A percentile compares a stretch with the other conserved stretches of the same genome.
phyloP scores from a whole-genome alignment of 2,888 invertebrate genomes.

The Drosophila quinaria region DNA sequence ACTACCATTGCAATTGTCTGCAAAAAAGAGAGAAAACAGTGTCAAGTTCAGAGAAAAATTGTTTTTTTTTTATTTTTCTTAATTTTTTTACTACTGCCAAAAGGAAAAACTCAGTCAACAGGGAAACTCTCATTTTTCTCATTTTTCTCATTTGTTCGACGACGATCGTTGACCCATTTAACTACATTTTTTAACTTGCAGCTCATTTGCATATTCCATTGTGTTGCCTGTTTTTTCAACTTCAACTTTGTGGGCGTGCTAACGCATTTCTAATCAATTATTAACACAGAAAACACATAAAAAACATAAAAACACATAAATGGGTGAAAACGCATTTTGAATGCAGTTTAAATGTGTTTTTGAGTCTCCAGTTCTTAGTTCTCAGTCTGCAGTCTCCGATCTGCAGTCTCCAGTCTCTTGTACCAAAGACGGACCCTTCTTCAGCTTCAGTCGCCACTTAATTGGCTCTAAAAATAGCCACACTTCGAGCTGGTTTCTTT shows the following conservation, averaged over 20 bases:
- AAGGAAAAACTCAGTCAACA: constrained; percentile 5
- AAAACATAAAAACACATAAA: constrained; percentile 14
- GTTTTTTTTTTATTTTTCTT: constrained; percentile 4
- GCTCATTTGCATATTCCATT: constrained; percentile 58
- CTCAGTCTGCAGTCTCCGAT: not conserved
- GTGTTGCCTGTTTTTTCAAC: constrained; percentile 10
- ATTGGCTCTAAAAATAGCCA: constrained; percentile 77
- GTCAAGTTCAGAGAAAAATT: constrained; percentile 63
- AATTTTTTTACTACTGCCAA: constrained; percentile 5
- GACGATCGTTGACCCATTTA: constrained; percentile 65
- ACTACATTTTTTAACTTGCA: constrained; percentile 46
- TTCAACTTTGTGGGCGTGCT: constrained; percentile 6
- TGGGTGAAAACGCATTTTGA: constrained; percentile 60
- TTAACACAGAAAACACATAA: constrained; percentile 21
- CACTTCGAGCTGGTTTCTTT: constrained; percentile 54
- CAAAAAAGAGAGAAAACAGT: constrained; percentile 41
- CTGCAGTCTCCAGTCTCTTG: not conserved
- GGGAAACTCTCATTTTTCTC: constrained; percentile 6
- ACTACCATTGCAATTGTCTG: constrained; percentile 6
- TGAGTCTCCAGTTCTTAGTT: not conserved
- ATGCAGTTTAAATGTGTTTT: constrained; percentile 9
- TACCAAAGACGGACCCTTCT: constrained; percentile 21
- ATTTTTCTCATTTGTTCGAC: too few species aligned
- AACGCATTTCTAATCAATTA: constrained; percentile 65
- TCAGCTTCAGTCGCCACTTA: constrained; percentile 50